These are phyloP conservation scores for Drosophila infuscata DNA, from an alignment of 2,888 invertebrate species.

Conservation along the genomic window DNA sequence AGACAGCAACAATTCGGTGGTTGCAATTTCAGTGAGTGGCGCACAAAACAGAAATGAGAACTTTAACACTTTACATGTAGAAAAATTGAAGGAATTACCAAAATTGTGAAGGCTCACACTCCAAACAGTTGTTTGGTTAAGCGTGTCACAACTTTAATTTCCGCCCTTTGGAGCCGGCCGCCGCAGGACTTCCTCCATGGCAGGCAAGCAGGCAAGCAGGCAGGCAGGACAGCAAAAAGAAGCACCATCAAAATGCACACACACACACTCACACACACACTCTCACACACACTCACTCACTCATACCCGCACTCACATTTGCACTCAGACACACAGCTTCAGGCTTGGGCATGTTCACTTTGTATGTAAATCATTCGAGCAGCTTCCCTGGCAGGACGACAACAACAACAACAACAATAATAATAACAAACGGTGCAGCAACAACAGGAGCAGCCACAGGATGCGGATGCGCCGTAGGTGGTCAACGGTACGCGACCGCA, in stretches of 20 bases:
- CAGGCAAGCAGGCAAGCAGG: constrained; percentile 16
- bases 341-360: constrained; percentile 71
- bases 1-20: constrained; percentile 54
- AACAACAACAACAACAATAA: constrained; percentile 46
- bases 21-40: constrained; percentile 72
- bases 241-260: constrained; percentile 48
- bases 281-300: constrained; percentile 18
- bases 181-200: constrained; percentile 59
- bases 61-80: constrained; percentile 58
- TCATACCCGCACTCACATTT: constrained; percentile 14
- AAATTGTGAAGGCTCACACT: constrained; percentile 51
- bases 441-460: constrained; percentile 61
- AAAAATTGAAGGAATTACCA: constrained; percentile 51
- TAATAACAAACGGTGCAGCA: constrained; percentile 24
- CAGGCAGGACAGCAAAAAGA: constrained; percentile 37
- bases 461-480: constrained; percentile 74
- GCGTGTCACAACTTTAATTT: constrained; percentile 78
- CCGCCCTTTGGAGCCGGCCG: constrained; percentile 60
- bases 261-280: constrained; percentile 18
- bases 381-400: constrained; percentile 52
- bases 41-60: constrained; percentile 33
- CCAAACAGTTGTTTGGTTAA: constrained; percentile 57
- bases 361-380: constrained; percentile 76
- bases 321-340: constrained; percentile 36
- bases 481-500: constrained; percentile 78